Evolutionary conservation across 35 echinoderm and acorn worm species (phyloP), one percentile per base, ranked within the genome.

Genomic region (Holothuria glaberrima): DNA sequence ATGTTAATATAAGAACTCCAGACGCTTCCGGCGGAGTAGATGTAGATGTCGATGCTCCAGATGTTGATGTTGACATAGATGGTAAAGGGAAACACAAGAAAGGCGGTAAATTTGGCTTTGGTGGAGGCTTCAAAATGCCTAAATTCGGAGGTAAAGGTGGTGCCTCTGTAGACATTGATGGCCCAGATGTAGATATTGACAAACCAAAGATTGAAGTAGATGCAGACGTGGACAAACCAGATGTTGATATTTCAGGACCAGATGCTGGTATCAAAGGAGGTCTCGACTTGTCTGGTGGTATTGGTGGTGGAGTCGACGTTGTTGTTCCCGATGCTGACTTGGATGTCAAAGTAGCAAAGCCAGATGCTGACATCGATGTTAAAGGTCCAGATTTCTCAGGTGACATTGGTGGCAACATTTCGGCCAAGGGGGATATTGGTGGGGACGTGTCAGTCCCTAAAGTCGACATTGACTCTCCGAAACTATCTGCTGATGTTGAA

Each of bases 241-340:
- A 92, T 69, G 91, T 41, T 68, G 85, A 69, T 50, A 50, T 87
- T 24, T 87, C 64, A 35, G 90, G 86, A 54, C 50, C 50, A 38
- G 94, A 95, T 90, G 80, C 71, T 90, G 91, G 88, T 84, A 13
- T 89, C 2, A 89, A 89, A 27, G 94, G 90, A 66, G 92, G 52
- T 26, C 16, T 87, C 9, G 62, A 87, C 30, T 14, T 94, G 16
- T 74, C 80, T 61, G 85, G 90, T 60, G 89, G 87, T 50, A 34
- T 94, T n/a, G 59, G 52, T 62, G 92, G 88, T 75, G 80, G 59
- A 25, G 65, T 35, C 28, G 73, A 86, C 32, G 44, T 83, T 12
- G 85, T 85, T 52, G 66, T 80, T 63, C 86, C 68, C 30, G 88
- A 94, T 58, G 57, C 69, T 31, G 88, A 94, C 69, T 59, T 90